A percentile compares a stretch with the other conserved stretches of the same genome.
These are phyloP conservation scores for Odontomachus brunneus DNA, from an alignment of 1,140 invertebrate species.

Conservation along the genomic window DNA sequence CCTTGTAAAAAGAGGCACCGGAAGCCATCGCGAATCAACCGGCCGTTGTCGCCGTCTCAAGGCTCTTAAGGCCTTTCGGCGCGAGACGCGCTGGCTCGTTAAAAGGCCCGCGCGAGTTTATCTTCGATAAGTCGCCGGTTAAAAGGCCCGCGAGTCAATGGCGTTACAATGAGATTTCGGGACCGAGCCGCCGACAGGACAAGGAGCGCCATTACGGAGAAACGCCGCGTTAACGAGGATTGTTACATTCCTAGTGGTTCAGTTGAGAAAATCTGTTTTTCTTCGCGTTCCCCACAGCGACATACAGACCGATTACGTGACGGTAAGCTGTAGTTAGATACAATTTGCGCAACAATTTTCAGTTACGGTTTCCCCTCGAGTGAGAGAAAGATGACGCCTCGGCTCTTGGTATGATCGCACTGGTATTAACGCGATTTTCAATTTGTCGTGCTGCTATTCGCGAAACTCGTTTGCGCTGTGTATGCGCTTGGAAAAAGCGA, in stretches of 20 bases:
- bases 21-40: slow-evolving; percentile 68
- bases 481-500: slow-evolving; percentile 10
- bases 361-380: not conserved
- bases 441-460: slow-evolving; percentile 9
- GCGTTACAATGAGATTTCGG: not conserved
- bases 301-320: no score
- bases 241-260: not conserved
- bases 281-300: no score
- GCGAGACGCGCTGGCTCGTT: slow-evolving; percentile 20
- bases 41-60: slow-evolving; percentile 55
- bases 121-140: slow-evolving; percentile 17
- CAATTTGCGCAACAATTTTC: not conserved
- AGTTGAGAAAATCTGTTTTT: no score
- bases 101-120: slow-evolving; percentile 33
- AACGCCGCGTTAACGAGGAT: not conserved
- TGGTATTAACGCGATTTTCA: slow-evolving; percentile 1
- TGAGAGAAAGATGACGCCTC: not conserved
- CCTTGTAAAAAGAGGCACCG: slow-evolving; percentile 60
- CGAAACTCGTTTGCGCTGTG: slow-evolving; percentile 19
- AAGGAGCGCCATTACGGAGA: not conserved
- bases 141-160: slow-evolving; percentile 5
- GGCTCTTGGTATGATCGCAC: not conserved
- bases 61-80: slow-evolving; percentile 36
- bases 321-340: no score
- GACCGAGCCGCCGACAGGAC: not conserved